Evolutionary conservation across 2,113 vertebrate species (phyloP), one percentile per base, ranked within the genome.

Genomic region (Larimichthys crocea): DNA sequence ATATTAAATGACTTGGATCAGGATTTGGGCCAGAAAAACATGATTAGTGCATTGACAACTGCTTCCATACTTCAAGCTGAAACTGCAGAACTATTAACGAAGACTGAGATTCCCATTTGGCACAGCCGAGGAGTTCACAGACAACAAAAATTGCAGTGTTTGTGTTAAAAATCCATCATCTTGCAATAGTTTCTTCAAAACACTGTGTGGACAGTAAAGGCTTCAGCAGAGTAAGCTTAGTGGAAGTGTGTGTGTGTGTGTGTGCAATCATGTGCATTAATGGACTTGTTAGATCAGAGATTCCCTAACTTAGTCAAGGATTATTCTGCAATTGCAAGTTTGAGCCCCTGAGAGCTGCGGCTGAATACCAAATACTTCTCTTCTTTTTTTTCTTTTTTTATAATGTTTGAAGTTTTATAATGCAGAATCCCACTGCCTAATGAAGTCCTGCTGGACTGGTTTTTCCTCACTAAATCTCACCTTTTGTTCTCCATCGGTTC

Each of bases 351-450:
- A 88, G 76, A 79, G 56, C 35, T 17, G 50, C 59, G 59, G 68
- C 78, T 86, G 88, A 89, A 89, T 85, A 87, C 74, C 64, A 85
- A 91, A 82, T 73, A 72, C 55, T n/a, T 74, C 31, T 8, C 31
- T 35, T 26, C 26, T 26, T 26, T 26, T 78, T 85, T 65, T n/a
- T 46, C 12, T 46, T 80, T 65, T 80, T 59, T 11, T 35, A 56
- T 29, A 69, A 72, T 53, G 65, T 82, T 64, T 87, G 61, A 88
- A 81, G 76, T 81, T 74, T 76, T 76, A 53, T 68, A 74, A 48
- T 52, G 61, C 66, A 76, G 56, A 62, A 60, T n/a, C 17, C 53
- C 12, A 52, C 49, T 69, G 46, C 53, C 61, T 88, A 88, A 92
- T 88, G 69, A 88, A 88, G 80, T 86, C 85, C 69, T 88, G 29